Base-by-base conservation (phyloP, 1,140 invertebrate genomes). In the Diorhabda elongata region DNA sequence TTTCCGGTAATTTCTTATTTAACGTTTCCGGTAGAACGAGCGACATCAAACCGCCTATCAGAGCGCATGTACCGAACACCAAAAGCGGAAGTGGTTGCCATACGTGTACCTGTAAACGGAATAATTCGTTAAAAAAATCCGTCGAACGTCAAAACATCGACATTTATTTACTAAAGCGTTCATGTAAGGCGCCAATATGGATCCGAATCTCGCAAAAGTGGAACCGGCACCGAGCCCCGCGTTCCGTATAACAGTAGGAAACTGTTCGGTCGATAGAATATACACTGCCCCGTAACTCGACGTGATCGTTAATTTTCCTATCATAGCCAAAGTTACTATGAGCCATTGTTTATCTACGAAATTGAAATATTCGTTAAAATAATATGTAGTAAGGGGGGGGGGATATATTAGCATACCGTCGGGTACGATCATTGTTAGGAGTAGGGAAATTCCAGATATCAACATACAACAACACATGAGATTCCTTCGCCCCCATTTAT, bases 271-370 rank as follows among this genome's bases (percentile, higher is more conserved):
- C 6, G 92, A 90, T 77, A 91, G 92, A 58, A 94, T 85, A 75
- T 93, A 94, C 44, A 94, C 87, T 2, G 91, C 87, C 44, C 89
- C 90, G 76, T 92, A 95, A 5, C 91, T 91, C 0, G 91, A 87
- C 0, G 92, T 93, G 64, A 94, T 93, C 9, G 90, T 89, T 73
- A 95, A 83, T 83, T 95, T 95, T 5, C 90, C 92, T 58, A 91
- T 79, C 91, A 95, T 93, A 5, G 91, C 90, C 58, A 90, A 84
- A 5, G 85, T 83, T 3, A 92, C 85, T 0, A 86, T 78, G n/a
- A 91, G 71, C 84, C 85, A 88, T 3, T 80, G 80, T 64, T 85
- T 79, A 64, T 86, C 87, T 90, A 74, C 42, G 82, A 82, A 44
- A 64, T 6, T 7, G 44, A 11, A 42, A 60, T 42, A 26, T 26